Evolutionary conservation across 2,113 vertebrate genomes (phyloP).

Genomic region (Chelonoidis abingdonii): DNA sequence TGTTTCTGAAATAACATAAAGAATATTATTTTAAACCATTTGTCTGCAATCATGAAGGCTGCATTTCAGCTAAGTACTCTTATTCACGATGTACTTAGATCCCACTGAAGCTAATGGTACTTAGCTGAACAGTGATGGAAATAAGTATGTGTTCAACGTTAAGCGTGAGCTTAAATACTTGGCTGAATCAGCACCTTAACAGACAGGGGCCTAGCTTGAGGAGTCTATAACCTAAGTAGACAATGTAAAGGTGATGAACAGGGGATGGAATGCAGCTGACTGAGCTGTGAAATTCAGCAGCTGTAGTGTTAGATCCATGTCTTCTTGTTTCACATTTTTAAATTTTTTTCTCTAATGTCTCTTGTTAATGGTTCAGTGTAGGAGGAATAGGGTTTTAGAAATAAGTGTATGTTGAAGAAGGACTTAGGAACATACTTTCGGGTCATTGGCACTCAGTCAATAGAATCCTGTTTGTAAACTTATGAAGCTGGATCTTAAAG

Average conservation of each 20-base stretch:
- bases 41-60: fast-evolving
- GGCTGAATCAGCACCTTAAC: slow-evolving; percentile 32
- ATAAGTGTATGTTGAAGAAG: not conserved
- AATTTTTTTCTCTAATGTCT: not conserved
- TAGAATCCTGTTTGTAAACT: no score
- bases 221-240: slow-evolving; percentile 12
- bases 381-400: not conserved
- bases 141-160: not conserved
- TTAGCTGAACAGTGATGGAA: slow-evolving; percentile 17
- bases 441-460: no score
- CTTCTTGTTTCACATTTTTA: not conserved
- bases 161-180: not conserved
- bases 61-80: not conserved
- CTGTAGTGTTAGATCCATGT: not conserved
- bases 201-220: slow-evolving; percentile 38
- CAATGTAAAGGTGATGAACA: slow-evolving; percentile 21
- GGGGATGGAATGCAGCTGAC: not conserved
- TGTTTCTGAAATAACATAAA: not conserved
- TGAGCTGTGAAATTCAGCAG: not conserved
- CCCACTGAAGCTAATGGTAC: not conserved
- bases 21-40: no score
- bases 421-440: not conserved
- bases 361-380: not conserved
- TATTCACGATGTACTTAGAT: not conserved
- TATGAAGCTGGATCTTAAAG: no score